Base-by-base conservation (phyloP, 2,113 vertebrate genomes). In the Mellivora capensis region DNA sequence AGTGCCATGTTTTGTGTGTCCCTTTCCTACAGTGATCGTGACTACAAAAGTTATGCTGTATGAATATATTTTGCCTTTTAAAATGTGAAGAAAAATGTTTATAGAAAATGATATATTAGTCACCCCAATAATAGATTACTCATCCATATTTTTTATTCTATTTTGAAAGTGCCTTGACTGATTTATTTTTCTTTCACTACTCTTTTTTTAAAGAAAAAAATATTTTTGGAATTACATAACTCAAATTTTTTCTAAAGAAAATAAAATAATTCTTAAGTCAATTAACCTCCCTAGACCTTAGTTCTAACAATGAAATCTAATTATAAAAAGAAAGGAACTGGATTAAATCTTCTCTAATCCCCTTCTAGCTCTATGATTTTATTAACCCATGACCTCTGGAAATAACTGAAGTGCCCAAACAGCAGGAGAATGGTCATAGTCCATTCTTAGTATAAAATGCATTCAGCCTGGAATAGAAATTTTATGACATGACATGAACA, bases 11-110 rank as follows among this genome's bases (percentile, higher is more conserved):
- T 88, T 69, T 80, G 62, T 64, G 37, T 80, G 62, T 80, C 20
- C 27, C 13, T 83, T n/a, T 95, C 81, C 85, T 80, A 57, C 12
- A 20, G 4, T 34, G 59, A 71, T 17, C 37, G 23, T 39, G 11
- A 87, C 64, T 67, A 92, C 23, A 87, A 90, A 74, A 87, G 44
- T 49, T 90, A 62, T 52, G 23, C 54, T 86, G 84, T 13, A 67
- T 85, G 90, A 96, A 95, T 79, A 72, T 76, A 96, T 69, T 96
- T 97, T 96, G 67, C 54, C 87, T 90, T 95, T 94, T 62, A 76
- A 96, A 94, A 96, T 90, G 47, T 90, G 61, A 94, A 82, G 76
- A 93, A 93, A 93, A 97, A 97, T 94, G 87, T 94, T 97, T 96
- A 95, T 84, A 97, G 79, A 20, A 71, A 88, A 95, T 77, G 84